These are phyloP conservation scores for Enteromius paludinosus DNA, from an alignment of 2,797 vertebrate genomes.

Conservation along the genomic window DNA sequence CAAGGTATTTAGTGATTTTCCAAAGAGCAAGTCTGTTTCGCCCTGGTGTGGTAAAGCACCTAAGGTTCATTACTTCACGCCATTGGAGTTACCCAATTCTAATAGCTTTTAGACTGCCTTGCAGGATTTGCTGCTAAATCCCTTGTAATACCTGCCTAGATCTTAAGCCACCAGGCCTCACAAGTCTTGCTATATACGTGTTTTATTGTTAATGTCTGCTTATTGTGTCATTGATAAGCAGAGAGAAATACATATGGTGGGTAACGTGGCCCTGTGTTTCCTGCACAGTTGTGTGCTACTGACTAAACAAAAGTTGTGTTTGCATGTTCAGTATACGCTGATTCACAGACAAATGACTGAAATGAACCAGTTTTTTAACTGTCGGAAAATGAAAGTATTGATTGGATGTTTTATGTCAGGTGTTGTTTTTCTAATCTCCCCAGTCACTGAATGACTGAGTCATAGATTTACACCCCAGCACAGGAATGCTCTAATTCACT, in stretches of 20 bases:
- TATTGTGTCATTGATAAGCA: neutral
- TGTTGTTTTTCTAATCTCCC: neutral
- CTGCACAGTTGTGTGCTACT: neutral
- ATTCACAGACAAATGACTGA: neutral
- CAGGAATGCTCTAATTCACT: conserved; percentile 22
- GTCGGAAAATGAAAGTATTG: neutral
- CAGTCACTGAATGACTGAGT: neutral
- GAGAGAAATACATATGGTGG: neutral
- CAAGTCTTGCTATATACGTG: neutral
- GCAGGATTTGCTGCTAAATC: neutral
- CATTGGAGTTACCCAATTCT: neutral
- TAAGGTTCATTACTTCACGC: neutral
- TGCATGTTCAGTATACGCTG: neutral
- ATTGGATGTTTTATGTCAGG: neutral
- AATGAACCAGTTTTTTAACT: neutral
- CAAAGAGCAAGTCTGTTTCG: neutral
- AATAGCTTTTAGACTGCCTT: neutral
- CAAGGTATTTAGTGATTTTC: neutral
- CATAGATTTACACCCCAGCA: conserved; percentile 24
- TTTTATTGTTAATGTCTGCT: neutral
- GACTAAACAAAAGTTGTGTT: neutral
- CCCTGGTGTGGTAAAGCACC: neutral
- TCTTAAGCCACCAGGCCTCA: neutral
- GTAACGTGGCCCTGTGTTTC: neutral
- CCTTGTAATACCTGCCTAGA: neutral